These are phyloP conservation scores for Enteromius anoplus DNA, from an alignment of 2,797 vertebrate genomes.

Conservation along the genomic window DNA sequence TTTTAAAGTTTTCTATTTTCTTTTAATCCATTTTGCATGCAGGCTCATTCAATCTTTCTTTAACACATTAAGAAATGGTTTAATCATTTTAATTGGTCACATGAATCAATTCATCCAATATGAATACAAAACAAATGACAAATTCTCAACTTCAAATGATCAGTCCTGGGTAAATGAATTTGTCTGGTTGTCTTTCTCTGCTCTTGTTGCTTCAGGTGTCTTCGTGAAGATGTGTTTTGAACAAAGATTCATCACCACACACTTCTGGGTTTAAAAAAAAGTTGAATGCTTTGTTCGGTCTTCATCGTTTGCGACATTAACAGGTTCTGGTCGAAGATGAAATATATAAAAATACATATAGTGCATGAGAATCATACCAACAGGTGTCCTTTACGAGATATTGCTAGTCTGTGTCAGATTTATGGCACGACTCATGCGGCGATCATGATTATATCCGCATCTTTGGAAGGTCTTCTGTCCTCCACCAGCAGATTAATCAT, in stretches of 20 bases:
- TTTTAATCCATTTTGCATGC: slow-evolving; percentile 35
- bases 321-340: not conserved
- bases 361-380: slow-evolving; percentile 7
- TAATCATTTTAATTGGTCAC: not conserved
- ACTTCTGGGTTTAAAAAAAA: not conserved
- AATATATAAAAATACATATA: not conserved
- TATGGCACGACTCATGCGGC: slow-evolving; percentile 41
- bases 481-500: slow-evolving; percentile 64
- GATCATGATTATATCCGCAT: slow-evolving; percentile 59
- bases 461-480: slow-evolving; percentile 64
- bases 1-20: not conserved
- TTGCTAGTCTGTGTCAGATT: not conserved
- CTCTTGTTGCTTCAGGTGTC: not conserved
- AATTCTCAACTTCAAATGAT: not conserved
- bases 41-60: not conserved
- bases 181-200: not conserved
- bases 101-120: not conserved
- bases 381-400: not conserved
- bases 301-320: not conserved
- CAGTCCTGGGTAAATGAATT: not conserved
- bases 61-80: not conserved
- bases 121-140: not conserved
- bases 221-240: not conserved
- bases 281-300: not conserved
- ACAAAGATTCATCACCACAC: not conserved